These are phyloP conservation scores for Drosophila erecta DNA, from an alignment of 1,140 invertebrate species.

Conservation along the genomic window DNA sequence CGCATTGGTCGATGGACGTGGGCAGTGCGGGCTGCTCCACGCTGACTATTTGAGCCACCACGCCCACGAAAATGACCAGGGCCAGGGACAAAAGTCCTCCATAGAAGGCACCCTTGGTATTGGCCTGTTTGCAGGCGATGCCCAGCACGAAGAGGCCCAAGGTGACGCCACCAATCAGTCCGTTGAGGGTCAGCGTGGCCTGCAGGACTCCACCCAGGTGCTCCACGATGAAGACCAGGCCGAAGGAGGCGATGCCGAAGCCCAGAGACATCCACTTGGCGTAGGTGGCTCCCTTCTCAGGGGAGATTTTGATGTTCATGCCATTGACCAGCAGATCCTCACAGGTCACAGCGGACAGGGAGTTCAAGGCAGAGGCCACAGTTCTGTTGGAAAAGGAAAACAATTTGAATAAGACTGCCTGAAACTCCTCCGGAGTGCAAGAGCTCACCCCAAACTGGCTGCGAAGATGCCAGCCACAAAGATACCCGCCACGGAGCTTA, in stretches of 20 bases:
- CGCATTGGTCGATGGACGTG: conserved; percentile 84
- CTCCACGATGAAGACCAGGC: conserved; percentile 91
- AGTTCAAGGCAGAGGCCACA: conserved; percentile 96
- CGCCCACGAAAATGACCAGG: conserved; percentile 85
- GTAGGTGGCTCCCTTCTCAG: conserved; percentile 88
- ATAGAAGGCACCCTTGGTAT: conserved; percentile 87
- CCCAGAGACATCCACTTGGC: conserved; percentile 84
- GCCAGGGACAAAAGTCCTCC: conserved; percentile 85
- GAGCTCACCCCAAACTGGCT: conserved; percentile 87
- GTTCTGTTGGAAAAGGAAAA: conserved; percentile 87
- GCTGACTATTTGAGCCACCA: conserved; percentile 85
- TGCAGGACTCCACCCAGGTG: conserved; percentile 92
- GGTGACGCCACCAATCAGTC: conserved; percentile 94
- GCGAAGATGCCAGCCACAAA: conserved; percentile 93
- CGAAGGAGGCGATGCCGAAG: conserved; percentile 86
- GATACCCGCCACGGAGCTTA: conserved; percentile 92
- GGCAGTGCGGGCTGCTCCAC: conserved; percentile 84
- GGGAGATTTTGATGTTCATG: conserved; percentile 88
- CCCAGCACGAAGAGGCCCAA: conserved; percentile 94
- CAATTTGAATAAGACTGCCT: neutral
- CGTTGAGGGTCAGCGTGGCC: conserved; percentile 94
- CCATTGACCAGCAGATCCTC: conserved; percentile 92
- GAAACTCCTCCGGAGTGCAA: rapidly evolving
- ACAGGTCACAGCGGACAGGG: conserved; percentile 94
- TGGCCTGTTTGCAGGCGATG: conserved; percentile 94